Evolutionary conservation across 2,888 invertebrate genomes (phyloP).

Genomic region (Drosophila atripex): DNA sequence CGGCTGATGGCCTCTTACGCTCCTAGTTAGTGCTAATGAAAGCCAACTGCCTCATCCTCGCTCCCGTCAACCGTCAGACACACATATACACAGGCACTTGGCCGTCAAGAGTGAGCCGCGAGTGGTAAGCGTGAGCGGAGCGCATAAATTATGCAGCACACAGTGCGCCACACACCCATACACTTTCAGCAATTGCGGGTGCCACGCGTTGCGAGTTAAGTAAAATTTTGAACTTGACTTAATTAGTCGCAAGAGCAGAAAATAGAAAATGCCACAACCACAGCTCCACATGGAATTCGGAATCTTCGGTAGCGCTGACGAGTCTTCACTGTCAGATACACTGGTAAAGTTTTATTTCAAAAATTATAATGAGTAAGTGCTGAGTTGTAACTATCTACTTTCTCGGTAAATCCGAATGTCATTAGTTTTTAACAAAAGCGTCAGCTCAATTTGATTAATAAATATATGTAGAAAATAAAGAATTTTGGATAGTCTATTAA

Average conservation of each 20-base stretch:
- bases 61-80: neutral
- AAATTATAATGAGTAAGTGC: no score
- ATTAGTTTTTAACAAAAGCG: no score
- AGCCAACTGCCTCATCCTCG: conserved; percentile 36
- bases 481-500: neutral
- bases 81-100: neutral
- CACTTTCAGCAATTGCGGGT: conserved; percentile 23
- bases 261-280: conserved; percentile 55
- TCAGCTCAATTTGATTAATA: no score
- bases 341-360: no score
- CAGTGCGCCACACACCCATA: conserved; percentile 26
- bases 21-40: conserved; percentile 49
- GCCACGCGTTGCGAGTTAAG: conserved; percentile 49
- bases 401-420: no score
- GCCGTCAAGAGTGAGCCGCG: neutral
- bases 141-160: conserved; percentile 63
- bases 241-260: conserved; percentile 65
- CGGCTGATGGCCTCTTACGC: conserved; percentile 18
- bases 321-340: neutral
- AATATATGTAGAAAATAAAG: no score
- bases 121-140: neutral
- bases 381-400: no score
- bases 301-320: conserved; percentile 16
- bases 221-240: conserved; percentile 71
- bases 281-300: conserved; percentile 28